A percentile compares a stretch with the other conserved stretches of the same genome.
Evolutionary conservation across 2,113 vertebrate genomes (phyloP).

Genomic region (Sminthopsis crassicaudata): DNA sequence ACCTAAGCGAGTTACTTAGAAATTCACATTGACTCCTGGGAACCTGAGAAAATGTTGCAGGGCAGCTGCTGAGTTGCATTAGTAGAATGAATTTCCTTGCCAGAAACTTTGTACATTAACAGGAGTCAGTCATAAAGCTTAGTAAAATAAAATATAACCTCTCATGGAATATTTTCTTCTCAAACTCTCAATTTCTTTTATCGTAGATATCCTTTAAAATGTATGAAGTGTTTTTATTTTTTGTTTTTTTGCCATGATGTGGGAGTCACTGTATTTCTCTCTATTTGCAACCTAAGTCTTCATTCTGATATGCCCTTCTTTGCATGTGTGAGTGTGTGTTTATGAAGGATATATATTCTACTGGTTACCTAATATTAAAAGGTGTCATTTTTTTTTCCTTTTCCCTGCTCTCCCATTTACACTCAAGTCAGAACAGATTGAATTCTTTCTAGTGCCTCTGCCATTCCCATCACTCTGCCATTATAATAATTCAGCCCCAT

Average conservation of each 20-base stretch:
- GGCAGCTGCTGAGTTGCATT: background rate
- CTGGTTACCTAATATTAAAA: background rate
- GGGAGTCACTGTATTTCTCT: background rate
- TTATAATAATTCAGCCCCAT: background rate
- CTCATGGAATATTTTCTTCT: background rate
- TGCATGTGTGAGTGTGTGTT: background rate
- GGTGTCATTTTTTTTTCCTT: background rate
- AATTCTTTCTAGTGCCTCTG: background rate
- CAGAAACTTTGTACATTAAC: slow-evolving; percentile 12
- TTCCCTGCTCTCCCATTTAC: accelerated
- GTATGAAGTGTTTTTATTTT: background rate
- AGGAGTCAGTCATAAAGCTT: slow-evolving; percentile 17
- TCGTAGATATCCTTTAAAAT: background rate
- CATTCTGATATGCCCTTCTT: background rate
- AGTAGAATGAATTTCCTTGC: background rate
- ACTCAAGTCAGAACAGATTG: background rate
- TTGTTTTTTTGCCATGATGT: no score
- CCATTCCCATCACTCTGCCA: no score
- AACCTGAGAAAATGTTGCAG: background rate
- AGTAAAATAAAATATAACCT: slow-evolving; percentile 34
- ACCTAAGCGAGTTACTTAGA: background rate
- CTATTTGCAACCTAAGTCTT: background rate
- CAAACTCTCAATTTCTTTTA: background rate
- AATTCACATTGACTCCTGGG: background rate
- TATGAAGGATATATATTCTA: background rate